These are phyloP conservation scores for Marcusenius ussheri DNA, from an alignment of 2,113 vertebrate genomes.

Conservation along the genomic window DNA sequence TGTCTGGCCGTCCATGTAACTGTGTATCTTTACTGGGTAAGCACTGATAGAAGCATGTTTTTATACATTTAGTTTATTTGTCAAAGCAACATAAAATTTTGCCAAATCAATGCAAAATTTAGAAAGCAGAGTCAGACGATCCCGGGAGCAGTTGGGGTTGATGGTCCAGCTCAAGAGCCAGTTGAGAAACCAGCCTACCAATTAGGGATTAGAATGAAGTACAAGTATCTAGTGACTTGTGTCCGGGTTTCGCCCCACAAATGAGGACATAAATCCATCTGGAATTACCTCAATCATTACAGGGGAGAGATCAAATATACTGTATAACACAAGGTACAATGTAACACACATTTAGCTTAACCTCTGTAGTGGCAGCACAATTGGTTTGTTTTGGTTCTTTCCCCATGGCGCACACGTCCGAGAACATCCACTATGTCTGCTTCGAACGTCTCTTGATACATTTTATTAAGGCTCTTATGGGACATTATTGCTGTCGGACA, in stretches of 20 bases:
- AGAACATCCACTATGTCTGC: not conserved
- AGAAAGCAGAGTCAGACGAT: too few relatives aligned
- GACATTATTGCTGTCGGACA: not conserved
- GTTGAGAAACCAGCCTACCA: not conserved
- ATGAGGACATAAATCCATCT: not conserved
- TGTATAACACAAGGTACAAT: not conserved
- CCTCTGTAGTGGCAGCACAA: not conserved
- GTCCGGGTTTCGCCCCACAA: not conserved
- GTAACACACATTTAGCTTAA: not conserved
- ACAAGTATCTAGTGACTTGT: not conserved
- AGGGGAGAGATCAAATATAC: not conserved
- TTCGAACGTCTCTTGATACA: not conserved
- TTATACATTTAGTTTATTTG: not conserved
- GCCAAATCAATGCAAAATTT: too few relatives aligned
- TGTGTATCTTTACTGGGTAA: not conserved
- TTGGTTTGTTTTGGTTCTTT: not conserved
- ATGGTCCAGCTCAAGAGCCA: not conserved
- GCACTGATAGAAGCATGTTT: not conserved
- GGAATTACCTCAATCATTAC: not conserved
- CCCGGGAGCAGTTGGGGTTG: too few relatives aligned
- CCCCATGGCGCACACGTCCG: not conserved
- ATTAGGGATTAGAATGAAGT: not conserved
- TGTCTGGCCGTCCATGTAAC: not conserved
- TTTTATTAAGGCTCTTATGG: not conserved
- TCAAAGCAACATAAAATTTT: too few relatives aligned